A percentile compares a stretch with the other conserved stretches of the same genome.
Evolutionary conservation across 2,113 vertebrate species (phyloP).

Genomic region (Cebidichthys violaceus): DNA sequence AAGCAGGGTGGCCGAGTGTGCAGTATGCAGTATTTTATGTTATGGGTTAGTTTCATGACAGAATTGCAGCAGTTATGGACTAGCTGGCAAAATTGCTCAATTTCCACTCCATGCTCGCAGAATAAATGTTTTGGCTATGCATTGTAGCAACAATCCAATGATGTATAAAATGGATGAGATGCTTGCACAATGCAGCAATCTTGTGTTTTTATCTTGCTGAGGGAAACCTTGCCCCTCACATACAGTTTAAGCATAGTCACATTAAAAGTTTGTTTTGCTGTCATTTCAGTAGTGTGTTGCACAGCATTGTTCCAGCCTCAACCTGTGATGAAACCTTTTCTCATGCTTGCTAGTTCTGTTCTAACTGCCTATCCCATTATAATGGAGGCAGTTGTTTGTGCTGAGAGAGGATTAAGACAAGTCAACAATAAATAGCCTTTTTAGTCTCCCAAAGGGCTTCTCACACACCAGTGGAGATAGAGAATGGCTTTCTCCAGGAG

Average conservation of each 20-base stretch:
- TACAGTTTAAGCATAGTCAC: constrained; percentile 20
- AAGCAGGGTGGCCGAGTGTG: constrained; percentile 25
- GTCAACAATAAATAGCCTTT: constrained; percentile 78
- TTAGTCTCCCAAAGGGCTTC: constrained; percentile 65
- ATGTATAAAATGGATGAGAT: constrained; percentile 33
- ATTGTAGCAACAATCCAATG: background rate
- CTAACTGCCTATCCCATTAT: constrained; percentile 62
- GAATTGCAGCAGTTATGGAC: constrained; percentile 34
- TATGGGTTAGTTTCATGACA: constrained; percentile 38
- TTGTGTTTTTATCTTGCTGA: constrained; percentile 12
- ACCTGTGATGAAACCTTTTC: constrained; percentile 47
- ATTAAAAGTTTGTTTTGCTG: constrained; percentile 24
- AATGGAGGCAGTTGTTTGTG: constrained; percentile 68
- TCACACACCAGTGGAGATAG: constrained; percentile 63
- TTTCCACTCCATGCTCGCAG: background rate
- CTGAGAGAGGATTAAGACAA: constrained; percentile 75
- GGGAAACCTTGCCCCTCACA: constrained; percentile 12
- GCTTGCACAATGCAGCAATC: background rate
- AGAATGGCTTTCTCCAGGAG: constrained; percentile 61
- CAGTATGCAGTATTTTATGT: constrained; percentile 37
- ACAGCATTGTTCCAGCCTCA: constrained; percentile 31
- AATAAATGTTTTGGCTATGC: constrained; percentile 31
- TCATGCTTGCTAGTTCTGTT: constrained; percentile 54
- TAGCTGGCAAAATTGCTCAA: constrained; percentile 22
- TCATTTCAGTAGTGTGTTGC: constrained; percentile 16